Conservation (phyloP, 2,113 vertebrate genomes). For the Paramormyrops kingsleyae region DNA sequence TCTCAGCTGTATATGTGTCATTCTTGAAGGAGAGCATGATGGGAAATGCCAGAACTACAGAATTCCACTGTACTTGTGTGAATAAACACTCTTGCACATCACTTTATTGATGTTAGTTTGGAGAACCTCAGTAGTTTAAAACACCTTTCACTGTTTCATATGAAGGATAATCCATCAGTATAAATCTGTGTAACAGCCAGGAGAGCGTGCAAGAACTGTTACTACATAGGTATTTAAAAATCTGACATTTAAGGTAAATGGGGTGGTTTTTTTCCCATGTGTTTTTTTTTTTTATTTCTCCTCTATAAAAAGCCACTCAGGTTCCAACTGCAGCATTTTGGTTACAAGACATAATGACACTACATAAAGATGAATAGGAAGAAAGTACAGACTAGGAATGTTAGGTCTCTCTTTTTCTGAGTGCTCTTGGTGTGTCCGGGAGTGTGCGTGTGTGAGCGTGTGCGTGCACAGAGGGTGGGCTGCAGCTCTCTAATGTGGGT, state of each 20-base stretch:
- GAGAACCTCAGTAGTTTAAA: not conserved
- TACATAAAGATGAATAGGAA: not conserved
- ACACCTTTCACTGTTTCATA: not conserved
- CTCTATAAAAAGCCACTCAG: not conserved
- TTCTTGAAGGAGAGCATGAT: not conserved
- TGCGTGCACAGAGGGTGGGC: not conserved
- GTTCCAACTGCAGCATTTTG: not conserved
- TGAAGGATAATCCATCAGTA: not conserved
- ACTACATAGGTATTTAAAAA: not conserved
- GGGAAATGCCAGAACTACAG: not conserved
- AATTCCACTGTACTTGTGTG: not conserved
- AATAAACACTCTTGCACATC: no score
- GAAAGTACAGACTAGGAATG: not conserved
- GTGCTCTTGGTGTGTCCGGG: not conserved
- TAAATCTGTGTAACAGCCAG: not conserved
- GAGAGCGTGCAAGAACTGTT: not conserved
- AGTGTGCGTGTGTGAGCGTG: not conserved
- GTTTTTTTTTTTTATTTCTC: conserved; percentile 5
- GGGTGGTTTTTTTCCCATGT: not conserved
- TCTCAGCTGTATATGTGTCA: not conserved
- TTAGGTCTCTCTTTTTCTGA: not conserved
- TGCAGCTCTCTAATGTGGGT: not conserved
- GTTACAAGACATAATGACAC: not conserved
- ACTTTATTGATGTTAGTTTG: not conserved
- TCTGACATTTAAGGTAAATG: not conserved